phyloP scores from a whole-genome alignment of 1,140 invertebrate genomes.

The Maniola jurtina region DNA sequence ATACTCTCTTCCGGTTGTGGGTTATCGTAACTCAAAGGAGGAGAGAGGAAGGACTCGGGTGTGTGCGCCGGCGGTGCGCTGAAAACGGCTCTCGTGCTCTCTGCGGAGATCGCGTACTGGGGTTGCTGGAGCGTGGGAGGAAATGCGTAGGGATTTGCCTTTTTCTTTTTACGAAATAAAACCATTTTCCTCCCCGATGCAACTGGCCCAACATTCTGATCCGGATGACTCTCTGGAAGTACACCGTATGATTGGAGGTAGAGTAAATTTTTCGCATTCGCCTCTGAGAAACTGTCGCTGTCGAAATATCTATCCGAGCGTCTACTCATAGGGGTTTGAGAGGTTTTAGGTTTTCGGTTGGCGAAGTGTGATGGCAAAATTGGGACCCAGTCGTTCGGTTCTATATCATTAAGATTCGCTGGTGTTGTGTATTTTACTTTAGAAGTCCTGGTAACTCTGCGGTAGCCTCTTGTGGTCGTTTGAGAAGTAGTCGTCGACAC shows the following conservation, averaged over 20 bases:
- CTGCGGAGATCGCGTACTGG: conserved; percentile 11
- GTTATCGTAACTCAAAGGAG: conserved; percentile 37
- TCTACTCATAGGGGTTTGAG: conserved; percentile 45
- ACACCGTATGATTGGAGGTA: conserved; percentile 60
- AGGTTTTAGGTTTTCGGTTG: conserved; percentile 29
- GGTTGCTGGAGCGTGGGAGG: conserved; percentile 23
- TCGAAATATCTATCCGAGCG: conserved; percentile 46
- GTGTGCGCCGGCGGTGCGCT: not conserved
- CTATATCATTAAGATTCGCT: conserved; percentile 37
- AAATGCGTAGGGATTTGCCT: conserved; percentile 34
- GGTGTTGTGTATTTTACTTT: conserved; percentile 48
- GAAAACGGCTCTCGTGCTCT: conserved; percentile 20
- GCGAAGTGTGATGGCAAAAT: conserved; percentile 57
- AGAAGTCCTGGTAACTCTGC: conserved; percentile 50
- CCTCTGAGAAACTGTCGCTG: conserved; percentile 19
- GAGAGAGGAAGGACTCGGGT: conserved; percentile 20
- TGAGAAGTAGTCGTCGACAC: conserved; percentile 26
- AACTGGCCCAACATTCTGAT: conserved; percentile 32
- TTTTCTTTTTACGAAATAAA: conserved; percentile 55
- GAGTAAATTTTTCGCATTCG: conserved; percentile 39
- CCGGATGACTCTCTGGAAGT: conserved; percentile 44
- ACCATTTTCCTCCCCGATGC: conserved; percentile 51
- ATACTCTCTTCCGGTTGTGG: conserved; percentile 44
- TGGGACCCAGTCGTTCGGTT: conserved; percentile 63
- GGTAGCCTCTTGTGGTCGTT: conserved; percentile 45